These are phyloP conservation scores for Onchidella celtica DNA, from an alignment of 2,888 invertebrate genomes.

Conservation along the genomic window DNA sequence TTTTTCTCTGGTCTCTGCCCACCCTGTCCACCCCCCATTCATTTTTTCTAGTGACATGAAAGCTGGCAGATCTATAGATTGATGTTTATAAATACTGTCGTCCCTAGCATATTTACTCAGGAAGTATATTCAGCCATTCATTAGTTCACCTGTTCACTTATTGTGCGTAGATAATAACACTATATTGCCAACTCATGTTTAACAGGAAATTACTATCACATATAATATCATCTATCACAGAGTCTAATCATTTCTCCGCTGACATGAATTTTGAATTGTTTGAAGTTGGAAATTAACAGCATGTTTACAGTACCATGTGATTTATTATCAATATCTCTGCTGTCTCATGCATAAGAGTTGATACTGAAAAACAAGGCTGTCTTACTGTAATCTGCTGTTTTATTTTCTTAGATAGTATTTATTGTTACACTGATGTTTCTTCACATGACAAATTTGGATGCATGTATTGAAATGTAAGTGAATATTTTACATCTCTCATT, in stretches of 20 bases:
- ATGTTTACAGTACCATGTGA: background rate
- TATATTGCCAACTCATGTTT: conserved; percentile 29
- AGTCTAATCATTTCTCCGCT: background rate
- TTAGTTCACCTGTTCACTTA: conserved; percentile 7
- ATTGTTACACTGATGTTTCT: conserved; percentile 24
- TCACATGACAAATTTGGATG: background rate
- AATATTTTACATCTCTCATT: background rate
- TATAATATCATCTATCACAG: conserved; percentile 23
- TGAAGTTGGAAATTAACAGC: background rate
- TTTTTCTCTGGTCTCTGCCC: too few relatives aligned
- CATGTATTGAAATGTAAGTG: background rate
- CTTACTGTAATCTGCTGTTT: background rate
- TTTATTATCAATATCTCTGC: background rate
- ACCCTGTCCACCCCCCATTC: background rate
- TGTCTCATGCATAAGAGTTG: conserved; percentile 6
- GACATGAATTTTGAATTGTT: background rate
- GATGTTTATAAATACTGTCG: conserved; percentile 10
- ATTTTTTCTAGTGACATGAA: background rate
- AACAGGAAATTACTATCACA: conserved; percentile 34
- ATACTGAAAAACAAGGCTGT: conserved; percentile 11
- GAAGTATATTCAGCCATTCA: conserved; percentile 36
- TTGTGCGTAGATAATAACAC: conserved; percentile 23
- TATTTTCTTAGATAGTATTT: conserved; percentile 21
- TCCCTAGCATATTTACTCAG: conserved; percentile 47
- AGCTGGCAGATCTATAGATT: background rate